These are phyloP conservation scores for Encarsia formosa DNA, from an alignment of 2,888 invertebrate species.

Conservation along the genomic window DNA sequence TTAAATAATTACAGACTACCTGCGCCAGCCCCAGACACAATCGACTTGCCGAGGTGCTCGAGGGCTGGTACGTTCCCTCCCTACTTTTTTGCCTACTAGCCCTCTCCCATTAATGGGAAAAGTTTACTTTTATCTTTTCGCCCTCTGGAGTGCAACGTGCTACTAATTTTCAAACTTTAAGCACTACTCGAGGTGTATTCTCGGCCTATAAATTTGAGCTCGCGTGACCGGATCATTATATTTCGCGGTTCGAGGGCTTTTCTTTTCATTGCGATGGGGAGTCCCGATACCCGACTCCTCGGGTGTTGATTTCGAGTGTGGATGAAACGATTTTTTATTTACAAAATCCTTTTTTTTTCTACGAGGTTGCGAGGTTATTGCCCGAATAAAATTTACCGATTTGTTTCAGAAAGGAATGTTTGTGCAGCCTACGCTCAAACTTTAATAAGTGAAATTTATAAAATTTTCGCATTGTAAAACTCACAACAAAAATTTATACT, in stretches of 20 bases:
- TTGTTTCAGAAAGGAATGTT: too few species aligned
- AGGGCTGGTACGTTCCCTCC: too few species aligned
- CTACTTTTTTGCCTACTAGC: not conserved
- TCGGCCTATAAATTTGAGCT: constrained; percentile 23
- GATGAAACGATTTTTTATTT: not conserved
- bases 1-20: constrained; percentile 45
- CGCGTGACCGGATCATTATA: constrained; percentile 27
- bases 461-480: too few species aligned
- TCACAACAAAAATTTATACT: too few species aligned
- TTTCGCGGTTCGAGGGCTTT: too few species aligned
- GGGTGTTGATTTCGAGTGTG: not conserved
- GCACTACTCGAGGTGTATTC: constrained; percentile 38
- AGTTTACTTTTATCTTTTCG: constrained; percentile 52
- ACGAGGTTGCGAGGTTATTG: too few species aligned
- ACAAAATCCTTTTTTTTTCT: too few species aligned
- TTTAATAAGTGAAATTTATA: too few species aligned
- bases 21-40: constrained; percentile 30
- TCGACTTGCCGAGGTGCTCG: not conserved
- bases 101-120: constrained; percentile 45
- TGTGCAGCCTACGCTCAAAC: too few species aligned
- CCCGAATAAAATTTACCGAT: too few species aligned
- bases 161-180: constrained; percentile 49
- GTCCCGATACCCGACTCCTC: too few species aligned
- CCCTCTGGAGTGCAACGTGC: constrained; percentile 48
- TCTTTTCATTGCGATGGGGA: too few species aligned